Evolutionary conservation across 2,797 vertebrate species (phyloP).

Genomic region (Sebastes alutus): DNA sequence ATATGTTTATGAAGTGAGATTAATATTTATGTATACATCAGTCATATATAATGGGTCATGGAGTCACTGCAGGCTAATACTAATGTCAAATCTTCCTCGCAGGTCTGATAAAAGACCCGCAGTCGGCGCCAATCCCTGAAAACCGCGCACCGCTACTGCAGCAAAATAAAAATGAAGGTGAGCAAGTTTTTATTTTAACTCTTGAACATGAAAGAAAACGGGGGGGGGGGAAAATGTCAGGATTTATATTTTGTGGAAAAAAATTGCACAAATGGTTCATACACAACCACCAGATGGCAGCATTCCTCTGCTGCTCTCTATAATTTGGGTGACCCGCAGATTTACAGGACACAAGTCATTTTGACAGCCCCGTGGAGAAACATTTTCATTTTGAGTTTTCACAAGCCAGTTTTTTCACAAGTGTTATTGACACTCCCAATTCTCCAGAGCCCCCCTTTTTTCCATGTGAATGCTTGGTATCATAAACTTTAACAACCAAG

Average conservation of each 20-base stretch:
- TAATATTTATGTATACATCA: background rate
- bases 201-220: background rate
- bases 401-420: background rate
- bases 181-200: background rate
- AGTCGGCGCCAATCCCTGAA: slow-evolving; percentile 50
- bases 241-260: background rate
- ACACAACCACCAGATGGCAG: slow-evolving; percentile 72
- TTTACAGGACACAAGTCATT: slow-evolving; percentile 20
- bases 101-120: slow-evolving; percentile 78
- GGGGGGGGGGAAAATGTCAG: background rate
- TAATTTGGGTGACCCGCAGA: background rate
- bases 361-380: slow-evolving; percentile 1
- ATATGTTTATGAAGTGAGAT: background rate
- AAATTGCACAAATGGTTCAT: background rate
- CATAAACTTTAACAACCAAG: background rate
- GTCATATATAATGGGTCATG: background rate
- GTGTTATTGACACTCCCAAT: background rate
- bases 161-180: slow-evolving; percentile 77
- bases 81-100: slow-evolving; percentile 4
- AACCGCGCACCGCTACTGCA: slow-evolving; percentile 66
- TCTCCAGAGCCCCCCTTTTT: background rate
- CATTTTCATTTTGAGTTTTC: slow-evolving; percentile 13
- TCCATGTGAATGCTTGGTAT: background rate
- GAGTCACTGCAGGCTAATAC: background rate
- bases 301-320: slow-evolving; percentile 21